Base-by-base conservation (phyloP, 2,888 invertebrate genomes). In the Lycophotia porphyrea region DNA sequence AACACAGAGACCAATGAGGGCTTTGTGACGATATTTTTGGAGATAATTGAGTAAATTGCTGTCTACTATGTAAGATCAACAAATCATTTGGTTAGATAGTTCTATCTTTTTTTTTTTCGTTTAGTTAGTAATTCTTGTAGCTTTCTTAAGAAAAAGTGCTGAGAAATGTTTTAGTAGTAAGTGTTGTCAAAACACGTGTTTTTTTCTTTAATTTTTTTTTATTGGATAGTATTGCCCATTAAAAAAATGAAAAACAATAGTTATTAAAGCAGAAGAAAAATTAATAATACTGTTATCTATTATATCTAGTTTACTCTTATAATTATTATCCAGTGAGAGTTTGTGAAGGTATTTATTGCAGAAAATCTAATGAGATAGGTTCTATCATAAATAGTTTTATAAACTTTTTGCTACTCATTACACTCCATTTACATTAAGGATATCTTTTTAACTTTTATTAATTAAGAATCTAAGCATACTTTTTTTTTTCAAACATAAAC, bases 31-130 rank as follows among this genome's bases (percentile, higher is more conserved):
- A 72, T 60, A 80, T 73, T 80, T 80, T 80, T 58, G 36, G 21
- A 44, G 5, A 21, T 72, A 73, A 80, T 68, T 84, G 80, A 64
- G 52, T 52, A 80, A 80, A 84, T 84, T 84, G 81, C 52, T 60
- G 44, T 73, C 67, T 65, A 9, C 34, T 44, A 34, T 21, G 58
- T 47, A 55, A 52, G 5, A 84, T 68, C 67, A 68, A 80, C 58
- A 52, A 84, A 71, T 66, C 47, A 55, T 39, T 27, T 78, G 49
- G 73, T 72, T 63, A 24, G 44, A 44, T 5, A 5, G 34, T 60
- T 58, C 34, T 71, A 44, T 52, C 5, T 64, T 34, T 55, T 49
- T 55, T 49, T 39, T 34, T 44, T 80, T 61, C 1, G 58, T 21
- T 31, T 36, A 13, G 24, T 31, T 44, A 36, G 42, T 52, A 24